Conservation (phyloP, 2,113 vertebrate species). For the Haemorhous mexicanus region DNA sequence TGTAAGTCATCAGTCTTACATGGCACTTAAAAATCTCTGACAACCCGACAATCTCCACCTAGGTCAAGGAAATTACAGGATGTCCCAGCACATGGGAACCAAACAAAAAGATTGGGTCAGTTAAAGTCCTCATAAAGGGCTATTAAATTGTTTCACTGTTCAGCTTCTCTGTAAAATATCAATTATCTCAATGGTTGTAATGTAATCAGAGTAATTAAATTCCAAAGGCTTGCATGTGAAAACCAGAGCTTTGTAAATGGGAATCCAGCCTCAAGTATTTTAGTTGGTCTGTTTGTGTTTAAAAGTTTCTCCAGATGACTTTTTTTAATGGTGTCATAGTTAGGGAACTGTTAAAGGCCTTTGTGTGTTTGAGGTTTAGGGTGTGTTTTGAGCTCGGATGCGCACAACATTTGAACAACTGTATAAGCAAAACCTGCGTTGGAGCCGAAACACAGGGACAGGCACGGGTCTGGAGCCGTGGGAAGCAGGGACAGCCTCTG, state of each 20-base stretch:
- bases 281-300: constrained; percentile 9
- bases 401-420: neutral
- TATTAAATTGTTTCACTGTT: constrained; percentile 54
- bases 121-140: constrained; percentile 36
- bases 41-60: neutral
- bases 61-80: neutral
- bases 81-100: neutral
- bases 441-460: rapidly evolving
- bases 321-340: neutral
- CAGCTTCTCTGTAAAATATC: constrained; percentile 60
- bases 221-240: constrained; percentile 41
- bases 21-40: neutral
- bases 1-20: neutral
- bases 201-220: constrained; percentile 55
- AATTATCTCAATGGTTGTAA: constrained; percentile 50
- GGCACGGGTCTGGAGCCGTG: neutral
- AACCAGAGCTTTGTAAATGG: neutral
- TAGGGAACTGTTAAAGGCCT: neutral
- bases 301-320: constrained; percentile 32
- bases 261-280: constrained; percentile 4
- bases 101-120: neutral
- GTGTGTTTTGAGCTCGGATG: constrained; percentile 22
- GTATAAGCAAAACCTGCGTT: neutral
- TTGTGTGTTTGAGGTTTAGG: constrained; percentile 33
- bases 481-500: neutral